Evolutionary conservation across 1,140 invertebrate species (phyloP).

Genomic region (Drosophila nannoptera): DNA sequence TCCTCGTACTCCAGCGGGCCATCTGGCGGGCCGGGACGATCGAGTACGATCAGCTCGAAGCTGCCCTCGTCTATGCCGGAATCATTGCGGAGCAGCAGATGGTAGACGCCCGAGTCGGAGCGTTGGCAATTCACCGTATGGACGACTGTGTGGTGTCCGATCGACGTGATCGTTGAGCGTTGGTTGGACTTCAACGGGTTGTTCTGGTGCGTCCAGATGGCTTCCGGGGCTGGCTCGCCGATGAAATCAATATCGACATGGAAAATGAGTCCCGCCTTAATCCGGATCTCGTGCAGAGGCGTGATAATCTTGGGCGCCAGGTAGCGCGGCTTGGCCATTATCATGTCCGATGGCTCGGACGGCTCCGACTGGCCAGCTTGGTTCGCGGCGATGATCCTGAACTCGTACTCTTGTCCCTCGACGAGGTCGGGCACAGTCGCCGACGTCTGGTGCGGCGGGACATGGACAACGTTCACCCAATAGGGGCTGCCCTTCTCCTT

Average conservation of each 20-base stretch:
- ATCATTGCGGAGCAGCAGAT: conserved; percentile 90
- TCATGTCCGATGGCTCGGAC: conserved; percentile 93
- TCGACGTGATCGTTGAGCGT: conserved; percentile 91
- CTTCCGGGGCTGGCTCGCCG: conserved; percentile 91
- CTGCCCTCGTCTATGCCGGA: conserved; percentile 94
- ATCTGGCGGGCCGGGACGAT: conserved; percentile 90
- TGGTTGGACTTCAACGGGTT: conserved; percentile 87
- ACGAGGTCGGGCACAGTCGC: conserved; percentile 92
- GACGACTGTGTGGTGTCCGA: conserved; percentile 93
- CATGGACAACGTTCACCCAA: conserved; percentile 94
- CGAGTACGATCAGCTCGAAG: conserved; percentile 93
- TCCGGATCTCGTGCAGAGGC: conserved; percentile 90
- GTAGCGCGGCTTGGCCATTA: conserved; percentile 91
- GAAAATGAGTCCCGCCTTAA: conserved; percentile 95
- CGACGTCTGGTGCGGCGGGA: conserved; percentile 87
- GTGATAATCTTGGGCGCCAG: conserved; percentile 95
- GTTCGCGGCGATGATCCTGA: conserved; percentile 96
- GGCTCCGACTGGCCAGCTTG: conserved; percentile 97
- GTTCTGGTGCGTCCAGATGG: conserved; percentile 86
- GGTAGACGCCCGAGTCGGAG: conserved; percentile 90
- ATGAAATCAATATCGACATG: conserved; percentile 95
- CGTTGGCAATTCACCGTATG: conserved; percentile 94
- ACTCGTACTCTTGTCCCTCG: conserved; percentile 97
- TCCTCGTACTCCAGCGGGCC: conserved; percentile 96
- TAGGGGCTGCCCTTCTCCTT: conserved; percentile 96